Conservation (phyloP, 2,888 invertebrate species). For the Heliconius ethilla region DNA sequence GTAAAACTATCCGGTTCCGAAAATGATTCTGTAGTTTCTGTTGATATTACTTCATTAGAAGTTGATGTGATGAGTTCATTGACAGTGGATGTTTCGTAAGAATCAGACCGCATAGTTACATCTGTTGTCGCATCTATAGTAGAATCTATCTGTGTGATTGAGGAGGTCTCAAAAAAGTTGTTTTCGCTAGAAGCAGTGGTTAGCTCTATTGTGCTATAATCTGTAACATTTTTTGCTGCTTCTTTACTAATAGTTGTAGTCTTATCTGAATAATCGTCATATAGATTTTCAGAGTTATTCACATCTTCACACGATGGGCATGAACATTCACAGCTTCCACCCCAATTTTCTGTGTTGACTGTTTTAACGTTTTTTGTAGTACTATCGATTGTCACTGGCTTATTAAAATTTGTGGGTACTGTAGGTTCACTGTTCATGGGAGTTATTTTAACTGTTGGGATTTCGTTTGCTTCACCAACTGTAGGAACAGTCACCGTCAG, state of each 20-base stretch:
- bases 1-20: constrained; percentile 52
- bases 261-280: constrained; percentile 65
- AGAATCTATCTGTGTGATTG: constrained; percentile 27
- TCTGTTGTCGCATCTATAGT: constrained; percentile 34
- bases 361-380: constrained; percentile 54
- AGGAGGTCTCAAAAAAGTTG: constrained; percentile 1
- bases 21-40: constrained; percentile 50
- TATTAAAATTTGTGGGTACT: constrained; percentile 70
- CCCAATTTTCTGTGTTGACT: constrained; percentile 66
- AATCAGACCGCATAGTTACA: constrained; percentile 44
- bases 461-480: constrained; percentile 75
- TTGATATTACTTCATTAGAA: neutral
- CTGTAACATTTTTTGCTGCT: constrained; percentile 42
- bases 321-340: constrained; percentile 88
- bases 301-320: constrained; percentile 85
- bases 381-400: constrained; percentile 69
- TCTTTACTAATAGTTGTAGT: constrained; percentile 46
- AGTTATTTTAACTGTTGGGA: constrained; percentile 81
- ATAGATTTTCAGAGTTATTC: constrained; percentile 65
- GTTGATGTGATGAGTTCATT: constrained; percentile 36
- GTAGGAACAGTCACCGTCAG: constrained; percentile 91
- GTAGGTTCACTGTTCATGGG: constrained; percentile 74
- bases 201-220: constrained; percentile 44
- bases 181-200: neutral
- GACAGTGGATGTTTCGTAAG: constrained; percentile 39